Evolutionary conservation across 2,113 vertebrate species (phyloP).

Genomic region (Siniperca chuatsi): DNA sequence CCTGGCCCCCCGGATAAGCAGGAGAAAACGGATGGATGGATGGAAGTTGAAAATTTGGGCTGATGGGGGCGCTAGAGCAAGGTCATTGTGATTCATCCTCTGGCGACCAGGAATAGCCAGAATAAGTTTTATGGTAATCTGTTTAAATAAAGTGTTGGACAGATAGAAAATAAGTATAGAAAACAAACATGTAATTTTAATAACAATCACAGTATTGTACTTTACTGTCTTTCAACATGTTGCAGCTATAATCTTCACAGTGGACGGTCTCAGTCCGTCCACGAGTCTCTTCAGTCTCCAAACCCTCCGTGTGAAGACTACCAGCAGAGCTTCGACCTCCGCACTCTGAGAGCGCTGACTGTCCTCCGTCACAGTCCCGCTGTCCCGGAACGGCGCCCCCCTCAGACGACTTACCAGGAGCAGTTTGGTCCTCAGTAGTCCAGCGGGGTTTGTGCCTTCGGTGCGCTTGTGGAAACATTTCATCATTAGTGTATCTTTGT

Average conservation of each 20-base stretch:
- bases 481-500: too few relatives aligned
- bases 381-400: neutral
- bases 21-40: too few relatives aligned
- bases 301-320: constrained; percentile 2
- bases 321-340: constrained; percentile 68
- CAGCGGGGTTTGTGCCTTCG: too few relatives aligned
- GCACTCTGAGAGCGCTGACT: constrained; percentile 41
- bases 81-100: too few relatives aligned
- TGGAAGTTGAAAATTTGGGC: too few relatives aligned
- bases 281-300: neutral
- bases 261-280: neutral
- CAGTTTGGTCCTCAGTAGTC: constrained; percentile 49
- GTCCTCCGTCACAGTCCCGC: neutral
- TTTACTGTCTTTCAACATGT: neutral
- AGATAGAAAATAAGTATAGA: too few relatives aligned
- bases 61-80: too few relatives aligned
- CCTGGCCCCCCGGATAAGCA: too few relatives aligned
- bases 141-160: too few relatives aligned
- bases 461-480: neutral
- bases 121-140: neutral
- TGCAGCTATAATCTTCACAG: neutral
- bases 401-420: constrained; percentile 59
- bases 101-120: neutral
- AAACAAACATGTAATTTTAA: neutral
- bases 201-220: too few relatives aligned